Evolutionary conservation across 1,140 invertebrate species (phyloP), one percentile per base, ranked within the genome.

Genomic region (Drosophila ercepeae): DNA sequence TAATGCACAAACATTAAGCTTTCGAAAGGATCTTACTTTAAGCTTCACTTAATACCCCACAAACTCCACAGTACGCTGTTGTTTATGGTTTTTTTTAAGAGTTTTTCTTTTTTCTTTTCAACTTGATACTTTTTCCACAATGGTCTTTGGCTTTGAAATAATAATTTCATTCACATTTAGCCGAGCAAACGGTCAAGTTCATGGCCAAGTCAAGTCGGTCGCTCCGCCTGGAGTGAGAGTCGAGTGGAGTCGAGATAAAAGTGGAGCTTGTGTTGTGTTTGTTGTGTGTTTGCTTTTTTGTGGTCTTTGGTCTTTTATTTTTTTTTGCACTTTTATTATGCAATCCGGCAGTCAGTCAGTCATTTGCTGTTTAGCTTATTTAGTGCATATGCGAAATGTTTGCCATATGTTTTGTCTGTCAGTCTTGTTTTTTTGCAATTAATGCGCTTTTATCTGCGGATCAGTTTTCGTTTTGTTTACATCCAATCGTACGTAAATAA

Each of bases 401-500:
- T 65, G 32, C 23, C 51, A 57, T 23, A 18, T 67, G 51, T 65
- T 65, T 39, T 39, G 36, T 39, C 36, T 39, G 51, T 32, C 39
- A 60, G 25, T 14, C 4, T 13, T 6, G 16, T 14, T 39, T 39
- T 39, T 39, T 55, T 86, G 68, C 81, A 84, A 79, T 76, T 79
- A 79, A 76, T 86, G 79, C 81, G 70, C 53, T 86, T 65, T 79
- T 79, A 72, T 78, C 79, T 72, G 65, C 39, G 46, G 68, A 57
- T 55, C 52, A 46, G 46, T 61, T 75, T 48, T 63, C 49, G 64
- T 86, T 88, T 81, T 81, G 82, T 78, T 86, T 86, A 86, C 81
- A 86, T 74, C 61, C 14, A 68, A 76, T 78, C 55, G 69, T 88
- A 81, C 55, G 73, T 77, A 73, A 79, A 86, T 77, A 74, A 74